Conservation (phyloP, 2,797 vertebrate species). For the Xiphorhynchus erythropygius region DNA sequence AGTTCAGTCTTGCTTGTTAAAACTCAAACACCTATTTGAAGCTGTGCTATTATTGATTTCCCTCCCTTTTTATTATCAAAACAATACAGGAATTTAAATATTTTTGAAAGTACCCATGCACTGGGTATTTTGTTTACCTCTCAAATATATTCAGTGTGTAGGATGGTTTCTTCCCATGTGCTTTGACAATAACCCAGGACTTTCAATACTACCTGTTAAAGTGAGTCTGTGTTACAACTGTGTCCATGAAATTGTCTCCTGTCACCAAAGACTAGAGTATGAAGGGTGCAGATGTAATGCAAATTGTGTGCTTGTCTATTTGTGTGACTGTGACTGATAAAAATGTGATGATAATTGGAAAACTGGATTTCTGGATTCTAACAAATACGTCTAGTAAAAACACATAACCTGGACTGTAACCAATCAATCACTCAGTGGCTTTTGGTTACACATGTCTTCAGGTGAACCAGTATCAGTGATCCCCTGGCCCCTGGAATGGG, state of each 20-base stretch:
- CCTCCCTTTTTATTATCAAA: not conserved
- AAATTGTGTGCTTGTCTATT: not conserved
- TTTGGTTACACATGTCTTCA: not conserved
- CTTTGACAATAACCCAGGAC: not conserved
- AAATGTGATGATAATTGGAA: not conserved
- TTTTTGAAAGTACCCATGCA: not conserved
- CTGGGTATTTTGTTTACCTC: not conserved
- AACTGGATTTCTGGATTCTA: not conserved
- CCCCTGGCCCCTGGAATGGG: not conserved
- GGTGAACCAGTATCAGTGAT: not conserved
- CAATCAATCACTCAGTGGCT: not conserved
- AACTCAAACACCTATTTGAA: not conserved
- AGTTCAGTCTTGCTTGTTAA: not conserved
- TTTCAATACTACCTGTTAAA: not conserved
- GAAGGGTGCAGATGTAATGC: not conserved
- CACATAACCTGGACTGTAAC: not conserved
- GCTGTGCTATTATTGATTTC: not conserved
- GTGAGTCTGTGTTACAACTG: not conserved
- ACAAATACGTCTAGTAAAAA: not conserved
- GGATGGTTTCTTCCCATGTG: not conserved
- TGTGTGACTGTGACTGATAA: not conserved
- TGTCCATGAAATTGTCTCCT: fast-evolving
- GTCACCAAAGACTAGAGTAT: not conserved
- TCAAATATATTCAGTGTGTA: not conserved
- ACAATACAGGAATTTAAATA: not conserved